These are phyloP conservation scores for Protobothrops mucrosquamatus DNA, from an alignment of 2,113 vertebrate genomes.

Conservation along the genomic window DNA sequence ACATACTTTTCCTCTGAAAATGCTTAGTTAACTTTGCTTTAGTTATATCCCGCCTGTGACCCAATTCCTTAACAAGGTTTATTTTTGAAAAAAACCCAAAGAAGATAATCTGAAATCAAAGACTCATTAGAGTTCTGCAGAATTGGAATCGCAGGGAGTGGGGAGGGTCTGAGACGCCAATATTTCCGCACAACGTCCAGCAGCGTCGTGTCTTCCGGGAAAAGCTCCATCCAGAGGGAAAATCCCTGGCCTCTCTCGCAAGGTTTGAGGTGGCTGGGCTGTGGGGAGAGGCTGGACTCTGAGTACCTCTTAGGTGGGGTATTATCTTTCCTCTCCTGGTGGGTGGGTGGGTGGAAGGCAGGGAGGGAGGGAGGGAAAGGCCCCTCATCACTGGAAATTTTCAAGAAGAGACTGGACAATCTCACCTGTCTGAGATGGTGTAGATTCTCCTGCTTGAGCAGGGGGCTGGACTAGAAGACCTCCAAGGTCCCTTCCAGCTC, in stretches of 20 bases:
- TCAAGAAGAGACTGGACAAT: no score
- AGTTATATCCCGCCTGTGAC: neutral
- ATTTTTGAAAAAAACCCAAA: neutral
- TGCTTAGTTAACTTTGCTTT: neutral
- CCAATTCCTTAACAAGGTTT: neutral
- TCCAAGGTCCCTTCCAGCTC: no score
- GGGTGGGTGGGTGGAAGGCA: neutral
- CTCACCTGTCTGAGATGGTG: no score
- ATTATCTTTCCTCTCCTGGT: neutral
- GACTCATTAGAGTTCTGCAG: neutral
- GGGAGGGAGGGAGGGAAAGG: neutral
- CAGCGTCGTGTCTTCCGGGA: neutral
- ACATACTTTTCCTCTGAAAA: neutral
- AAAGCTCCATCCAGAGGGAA: no score
- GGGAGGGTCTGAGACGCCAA: neutral
- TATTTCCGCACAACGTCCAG: neutral
- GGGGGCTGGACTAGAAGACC: no score
- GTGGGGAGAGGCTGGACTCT: neutral
- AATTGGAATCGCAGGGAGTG: neutral
- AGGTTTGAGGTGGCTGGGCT: neutral
- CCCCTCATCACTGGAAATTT: no score
- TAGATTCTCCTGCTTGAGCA: no score
- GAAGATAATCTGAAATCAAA: neutral
- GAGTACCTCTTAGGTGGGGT: neutral
- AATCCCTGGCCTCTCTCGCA: neutral